Evolutionary conservation across 2,888 invertebrate species (phyloP).

Genomic region (Fabriciana adippe): DNA sequence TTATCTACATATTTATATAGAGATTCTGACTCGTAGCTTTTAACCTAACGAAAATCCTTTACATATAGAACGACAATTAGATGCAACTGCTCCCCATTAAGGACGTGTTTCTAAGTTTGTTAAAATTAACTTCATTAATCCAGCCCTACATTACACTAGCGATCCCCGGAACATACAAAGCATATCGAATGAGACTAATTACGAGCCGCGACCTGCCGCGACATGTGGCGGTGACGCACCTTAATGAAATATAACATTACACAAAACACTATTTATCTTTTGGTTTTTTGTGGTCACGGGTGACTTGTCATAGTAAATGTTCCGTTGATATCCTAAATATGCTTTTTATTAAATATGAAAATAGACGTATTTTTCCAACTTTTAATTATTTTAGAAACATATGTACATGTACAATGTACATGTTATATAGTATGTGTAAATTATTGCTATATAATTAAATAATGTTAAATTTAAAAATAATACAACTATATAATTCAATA

Average conservation of each 20-base stretch:
- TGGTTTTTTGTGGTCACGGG: constrained; percentile 24
- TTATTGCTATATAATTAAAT: no score
- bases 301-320: constrained; percentile 21
- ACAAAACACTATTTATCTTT: constrained; percentile 34
- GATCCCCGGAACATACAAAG: constrained; percentile 61
- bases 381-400: neutral
- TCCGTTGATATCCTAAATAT: constrained; percentile 40
- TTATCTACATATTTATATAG: neutral
- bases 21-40: neutral
- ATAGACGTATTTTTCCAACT: neutral
- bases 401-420: neutral
- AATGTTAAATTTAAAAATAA: no score
- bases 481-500: no score
- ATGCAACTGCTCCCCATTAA: constrained; percentile 20
- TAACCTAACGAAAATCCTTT: neutral
- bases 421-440: neutral
- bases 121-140: constrained; percentile 38
- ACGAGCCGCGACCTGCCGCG: constrained; percentile 58
- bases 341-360: constrained; percentile 29
- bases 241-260: constrained; percentile 37
- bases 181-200: constrained; percentile 74
- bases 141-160: constrained; percentile 31
- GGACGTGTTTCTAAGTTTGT: constrained; percentile 6
- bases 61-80: neutral
- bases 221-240: constrained; percentile 62